Evolutionary conservation across 2,113 vertebrate genomes (phyloP).

Genomic region (Actenoides hombroni): DNA sequence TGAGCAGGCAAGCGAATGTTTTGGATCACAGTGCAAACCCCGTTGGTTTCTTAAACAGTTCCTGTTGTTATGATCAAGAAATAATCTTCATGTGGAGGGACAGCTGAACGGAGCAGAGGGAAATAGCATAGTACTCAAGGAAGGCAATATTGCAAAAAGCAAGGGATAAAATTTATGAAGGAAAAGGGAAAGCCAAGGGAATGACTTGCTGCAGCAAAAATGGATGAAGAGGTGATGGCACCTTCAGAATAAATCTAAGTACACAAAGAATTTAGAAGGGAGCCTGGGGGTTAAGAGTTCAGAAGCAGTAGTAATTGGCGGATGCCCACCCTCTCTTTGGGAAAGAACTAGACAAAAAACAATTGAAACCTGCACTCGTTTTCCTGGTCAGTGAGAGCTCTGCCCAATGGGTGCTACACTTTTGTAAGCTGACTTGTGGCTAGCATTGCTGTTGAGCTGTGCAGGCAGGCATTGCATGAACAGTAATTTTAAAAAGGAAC

Average conservation of each 20-base stretch:
- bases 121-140: not conserved
- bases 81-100: not conserved
- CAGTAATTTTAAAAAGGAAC: not conserved
- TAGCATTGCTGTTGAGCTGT: not conserved
- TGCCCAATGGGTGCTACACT: not conserved
- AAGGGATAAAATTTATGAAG: not conserved
- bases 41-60: not conserved
- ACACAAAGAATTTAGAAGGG: not conserved
- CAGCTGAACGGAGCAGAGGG: not conserved
- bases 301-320: not conserved
- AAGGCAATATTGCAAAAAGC: not conserved
- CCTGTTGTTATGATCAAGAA: not conserved
- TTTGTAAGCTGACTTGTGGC: not conserved
- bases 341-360: not conserved
- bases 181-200: not conserved
- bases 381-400: not conserved
- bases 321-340: not conserved
- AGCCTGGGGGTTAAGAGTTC: not conserved
- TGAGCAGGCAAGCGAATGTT: not conserved
- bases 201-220: not conserved
- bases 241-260: not conserved
- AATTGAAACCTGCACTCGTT: not conserved
- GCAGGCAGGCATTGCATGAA: not conserved
- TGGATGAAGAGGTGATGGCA: not conserved
- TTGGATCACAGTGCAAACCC: not conserved